Evolutionary conservation across 2,113 vertebrate genomes (phyloP), one percentile per base, ranked within the genome.

Genomic region (Australoheros scitulus): DNA sequence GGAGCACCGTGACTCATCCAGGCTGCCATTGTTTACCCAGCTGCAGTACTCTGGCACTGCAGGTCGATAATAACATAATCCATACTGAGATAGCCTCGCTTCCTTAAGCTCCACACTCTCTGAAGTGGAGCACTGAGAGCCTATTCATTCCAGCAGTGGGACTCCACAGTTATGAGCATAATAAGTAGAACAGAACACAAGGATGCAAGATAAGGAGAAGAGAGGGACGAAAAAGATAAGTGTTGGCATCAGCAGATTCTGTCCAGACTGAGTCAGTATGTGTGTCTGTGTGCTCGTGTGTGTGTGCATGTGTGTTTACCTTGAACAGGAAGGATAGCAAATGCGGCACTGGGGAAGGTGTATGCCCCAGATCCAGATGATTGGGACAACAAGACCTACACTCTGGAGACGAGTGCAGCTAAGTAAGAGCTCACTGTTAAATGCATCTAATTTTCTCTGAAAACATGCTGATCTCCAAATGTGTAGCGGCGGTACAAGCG

Each of bases 321-420:
- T 86, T 94, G 87, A 89, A 94, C 96, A 97, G 97, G 96, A 92
- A 95, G 95, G 92, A 94, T 96, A 95, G 96, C 93, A 86, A 95
- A 94, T 79, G 92, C 94, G 29, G 94, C 89, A 81, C 94, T 98
- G 79, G 97, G 97, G 77, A 96, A 96, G 92, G 97, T 97, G 74
- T 96, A 96, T 93, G 96, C 96, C 87, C 97, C 96, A 72, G 97
- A 98, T 95, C 96, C 94, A 64, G 97, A 98, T 92, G 97, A 97
- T 89, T 97, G 97, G 97, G 97, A 97, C 95, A 98, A 97, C 96
- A 98, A 97, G 95, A 98, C 97, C 82, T 98, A 97, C 92, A 92
- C 94, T 85, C 95, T 96, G 85, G 97, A 97, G 95, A 96, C 96
- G 91, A 96, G 96, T 79, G 93, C 96, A 85, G 94, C 96, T 88